Conservation (phyloP, 2,113 vertebrate species). For the Sapayoa aenigma region DNA sequence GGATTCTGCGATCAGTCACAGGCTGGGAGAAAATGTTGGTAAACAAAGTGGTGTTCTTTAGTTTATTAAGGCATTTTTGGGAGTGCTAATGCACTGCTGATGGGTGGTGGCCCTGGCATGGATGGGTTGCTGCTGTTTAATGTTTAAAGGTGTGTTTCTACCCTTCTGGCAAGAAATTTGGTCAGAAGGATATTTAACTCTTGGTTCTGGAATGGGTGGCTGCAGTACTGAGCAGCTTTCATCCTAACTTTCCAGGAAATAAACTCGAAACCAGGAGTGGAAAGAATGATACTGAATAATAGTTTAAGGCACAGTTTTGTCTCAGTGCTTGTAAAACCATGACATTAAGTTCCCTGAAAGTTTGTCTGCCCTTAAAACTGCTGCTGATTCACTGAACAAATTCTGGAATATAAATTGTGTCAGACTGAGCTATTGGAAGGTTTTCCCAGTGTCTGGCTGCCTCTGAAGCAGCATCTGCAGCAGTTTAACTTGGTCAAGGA, state of each 20-base stretch:
- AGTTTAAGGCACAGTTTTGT: neutral
- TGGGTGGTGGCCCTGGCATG: neutral
- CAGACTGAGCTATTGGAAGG: neutral
- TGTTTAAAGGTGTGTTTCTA: neutral
- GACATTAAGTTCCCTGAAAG: neutral
- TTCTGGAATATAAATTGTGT: neutral
- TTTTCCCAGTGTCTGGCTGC: neutral
- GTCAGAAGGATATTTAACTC: neutral
- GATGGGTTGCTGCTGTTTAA: neutral
- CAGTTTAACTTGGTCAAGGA: neutral
- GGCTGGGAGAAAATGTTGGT: neutral
- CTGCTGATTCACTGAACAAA: neutral
- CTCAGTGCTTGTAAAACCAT: neutral
- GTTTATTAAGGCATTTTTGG: neutral
- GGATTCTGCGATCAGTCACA: neutral
- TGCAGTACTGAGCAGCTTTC: neutral
- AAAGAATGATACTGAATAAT: neutral
- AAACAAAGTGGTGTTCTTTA: neutral
- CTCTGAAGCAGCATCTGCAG: neutral
- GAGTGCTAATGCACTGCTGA: neutral
- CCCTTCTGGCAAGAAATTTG: neutral
- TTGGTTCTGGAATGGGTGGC: neutral
- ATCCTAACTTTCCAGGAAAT: neutral
- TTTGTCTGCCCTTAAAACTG: neutral
- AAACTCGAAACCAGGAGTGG: neutral